These are phyloP conservation scores for Stomatorhinus ivindoensis DNA, from an alignment of 2,113 vertebrate species.

Conservation along the genomic window DNA sequence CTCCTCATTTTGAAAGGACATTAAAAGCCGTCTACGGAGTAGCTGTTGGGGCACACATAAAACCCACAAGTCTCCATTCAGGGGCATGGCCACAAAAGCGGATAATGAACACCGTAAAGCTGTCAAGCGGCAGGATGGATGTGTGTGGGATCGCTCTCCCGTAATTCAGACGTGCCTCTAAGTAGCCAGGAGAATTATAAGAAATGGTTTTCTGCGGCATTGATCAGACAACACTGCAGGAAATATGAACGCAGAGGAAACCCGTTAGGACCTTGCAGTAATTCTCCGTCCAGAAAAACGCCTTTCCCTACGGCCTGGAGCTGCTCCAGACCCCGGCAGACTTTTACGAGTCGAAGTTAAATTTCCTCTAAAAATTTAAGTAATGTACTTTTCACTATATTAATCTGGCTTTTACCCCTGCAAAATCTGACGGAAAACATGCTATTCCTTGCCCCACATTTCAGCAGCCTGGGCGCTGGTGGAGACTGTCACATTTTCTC, in stretches of 20 bases:
- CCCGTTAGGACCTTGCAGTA: constrained; percentile 72
- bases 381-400: constrained; percentile 38
- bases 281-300: constrained; percentile 66
- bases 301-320: constrained; percentile 31
- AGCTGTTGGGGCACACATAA: constrained; percentile 75
- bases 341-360: constrained; percentile 43
- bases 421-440: constrained; percentile 22
- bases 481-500: constrained; percentile 13
- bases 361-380: constrained; percentile 39
- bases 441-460: constrained; percentile 27
- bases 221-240: constrained; percentile 86
- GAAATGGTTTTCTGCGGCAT: constrained; percentile 90
- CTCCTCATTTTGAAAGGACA: constrained; percentile 45
- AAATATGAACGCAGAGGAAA: constrained; percentile 86
- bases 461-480: constrained; percentile 15
- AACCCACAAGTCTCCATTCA: constrained; percentile 77
- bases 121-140: constrained; percentile 92
- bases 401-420: constrained; percentile 24
- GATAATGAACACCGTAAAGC: constrained; percentile 99
- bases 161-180: constrained; percentile 95
- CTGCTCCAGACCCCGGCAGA: constrained; percentile 35
- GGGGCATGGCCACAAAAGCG: constrained; percentile 86
- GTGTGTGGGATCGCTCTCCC: constrained; percentile 80
- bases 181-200: constrained; percentile 97
- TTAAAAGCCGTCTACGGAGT: constrained; percentile 67